Percentiles rank a stretch among this genome's conserved stretches.
phyloP scores from a whole-genome alignment of 2,888 invertebrate genomes.

The Drosophila atroscutellata region DNA sequence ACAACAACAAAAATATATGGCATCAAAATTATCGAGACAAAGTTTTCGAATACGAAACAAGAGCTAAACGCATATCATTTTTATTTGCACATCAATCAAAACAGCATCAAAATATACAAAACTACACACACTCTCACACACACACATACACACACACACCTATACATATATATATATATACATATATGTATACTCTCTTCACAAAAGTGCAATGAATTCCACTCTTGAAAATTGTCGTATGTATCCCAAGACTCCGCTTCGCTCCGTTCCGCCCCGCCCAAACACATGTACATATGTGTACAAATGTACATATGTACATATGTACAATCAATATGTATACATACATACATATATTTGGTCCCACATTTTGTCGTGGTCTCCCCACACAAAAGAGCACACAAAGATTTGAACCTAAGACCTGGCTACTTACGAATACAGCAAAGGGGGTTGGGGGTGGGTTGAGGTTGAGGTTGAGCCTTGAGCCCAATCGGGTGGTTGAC shows the following conservation, averaged over 20 bases:
- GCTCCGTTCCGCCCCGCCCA: background rate
- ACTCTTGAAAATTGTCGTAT: conserved; percentile 10
- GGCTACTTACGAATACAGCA: conserved; percentile 25
- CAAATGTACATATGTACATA: background rate
- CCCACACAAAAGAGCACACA: conserved; percentile 10
- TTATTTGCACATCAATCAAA: conserved; percentile 29
- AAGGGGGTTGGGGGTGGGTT: background rate
- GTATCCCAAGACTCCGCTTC: conserved; percentile 5
- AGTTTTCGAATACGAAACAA: conserved; percentile 19
- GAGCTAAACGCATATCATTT: conserved; percentile 30
- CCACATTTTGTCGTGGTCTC: conserved; percentile 11
- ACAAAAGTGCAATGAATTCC: background rate
- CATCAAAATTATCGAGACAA: conserved; percentile 26
- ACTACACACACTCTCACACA: conserved; percentile 10
- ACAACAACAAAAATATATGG: conserved; percentile 33
- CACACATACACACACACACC: conserved; percentile 13
- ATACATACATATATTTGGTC: conserved; percentile 7
- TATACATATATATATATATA: background rate
- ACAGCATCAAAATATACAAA: background rate
- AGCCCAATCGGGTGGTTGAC: conserved; percentile 5
- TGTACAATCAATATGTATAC: background rate
- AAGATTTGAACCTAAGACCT: conserved; percentile 8
- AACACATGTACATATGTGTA: background rate
- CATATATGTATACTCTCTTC: background rate
- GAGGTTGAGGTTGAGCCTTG: conserved; percentile 12